A percentile compares a stretch with the other conserved stretches of the same genome.
phyloP scores from a whole-genome alignment of 1,140 invertebrate species.

The Condylostylus longicornis region DNA sequence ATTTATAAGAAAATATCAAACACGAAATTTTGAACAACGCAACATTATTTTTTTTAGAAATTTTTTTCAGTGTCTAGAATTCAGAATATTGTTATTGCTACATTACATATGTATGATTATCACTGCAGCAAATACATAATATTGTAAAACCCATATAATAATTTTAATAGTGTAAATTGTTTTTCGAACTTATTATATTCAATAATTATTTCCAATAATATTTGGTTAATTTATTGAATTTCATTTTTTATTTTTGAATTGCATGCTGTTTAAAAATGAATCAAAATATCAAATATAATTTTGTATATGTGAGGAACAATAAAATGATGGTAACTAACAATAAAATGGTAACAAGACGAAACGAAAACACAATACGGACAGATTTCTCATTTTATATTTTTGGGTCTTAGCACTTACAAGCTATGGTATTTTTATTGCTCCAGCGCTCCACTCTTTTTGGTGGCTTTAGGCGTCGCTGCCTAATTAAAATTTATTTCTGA shows the following conservation, averaged over 20 bases:
- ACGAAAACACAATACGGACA: not conserved
- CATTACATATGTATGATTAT: too few relatives aligned
- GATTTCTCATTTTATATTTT: not conserved
- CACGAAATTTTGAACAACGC: too few relatives aligned
- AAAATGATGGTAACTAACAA: slow-evolving; percentile 1
- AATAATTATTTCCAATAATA: not conserved
- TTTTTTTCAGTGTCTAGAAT: too few relatives aligned
- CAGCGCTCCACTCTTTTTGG: slow-evolving; percentile 25
- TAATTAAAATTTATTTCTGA: slow-evolving; percentile 16
- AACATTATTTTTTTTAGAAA: too few relatives aligned
- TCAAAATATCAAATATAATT: slow-evolving; percentile 11
- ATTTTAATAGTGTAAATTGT: not conserved
- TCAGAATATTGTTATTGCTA: too few relatives aligned
- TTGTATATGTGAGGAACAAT: slow-evolving; percentile 9
- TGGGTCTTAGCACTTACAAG: slow-evolving; percentile 22
- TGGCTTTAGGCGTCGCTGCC: slow-evolving; percentile 28
- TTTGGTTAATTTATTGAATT: not conserved
- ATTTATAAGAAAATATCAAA: too few relatives aligned
- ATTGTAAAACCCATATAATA: too few relatives aligned
- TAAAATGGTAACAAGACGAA: not conserved
- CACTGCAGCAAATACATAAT: too few relatives aligned
- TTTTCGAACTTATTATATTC: not conserved
- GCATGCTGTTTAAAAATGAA: slow-evolving; percentile 4
- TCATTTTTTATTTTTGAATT: not conserved
- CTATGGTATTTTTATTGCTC: slow-evolving; percentile 19